These are phyloP conservation scores for Drosophila jambulina DNA, from an alignment of 1,140 invertebrate genomes.

Conservation along the genomic window DNA sequence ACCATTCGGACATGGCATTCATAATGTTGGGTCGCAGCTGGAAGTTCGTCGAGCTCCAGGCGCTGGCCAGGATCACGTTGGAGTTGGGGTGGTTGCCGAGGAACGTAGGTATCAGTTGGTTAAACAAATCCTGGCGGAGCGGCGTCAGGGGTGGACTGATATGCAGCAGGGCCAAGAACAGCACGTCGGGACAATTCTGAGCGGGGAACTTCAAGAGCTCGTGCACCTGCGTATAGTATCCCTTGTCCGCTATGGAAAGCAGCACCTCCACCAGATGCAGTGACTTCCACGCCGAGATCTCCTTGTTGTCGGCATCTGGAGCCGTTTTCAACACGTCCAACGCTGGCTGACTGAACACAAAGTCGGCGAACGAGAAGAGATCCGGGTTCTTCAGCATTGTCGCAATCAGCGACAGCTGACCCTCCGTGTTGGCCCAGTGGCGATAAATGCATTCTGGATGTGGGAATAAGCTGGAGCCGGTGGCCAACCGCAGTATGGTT, in stretches of 20 bases:
- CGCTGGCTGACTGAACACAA: conserved; percentile 93
- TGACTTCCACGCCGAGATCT: conserved; percentile 95
- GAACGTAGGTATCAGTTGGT: conserved; percentile 95
- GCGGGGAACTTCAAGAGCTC: conserved; percentile 97
- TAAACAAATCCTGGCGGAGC: conserved; percentile 93
- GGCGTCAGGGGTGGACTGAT: conserved; percentile 91
- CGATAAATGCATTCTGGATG: conserved; percentile 94
- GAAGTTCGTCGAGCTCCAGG: conserved; percentile 93
- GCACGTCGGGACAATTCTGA: conserved; percentile 96
- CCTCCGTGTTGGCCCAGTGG: conserved; percentile 96
- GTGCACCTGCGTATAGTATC: conserved; percentile 92
- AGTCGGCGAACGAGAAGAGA: conserved; percentile 97
- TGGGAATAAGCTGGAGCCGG: conserved; percentile 93
- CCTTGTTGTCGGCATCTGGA: conserved; percentile 96
- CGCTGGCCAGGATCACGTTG: conserved; percentile 96
- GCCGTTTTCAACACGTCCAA: conserved; percentile 96
- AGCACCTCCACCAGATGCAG: conserved; percentile 95
- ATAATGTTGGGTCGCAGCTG: conserved; percentile 94
- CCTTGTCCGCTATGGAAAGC: conserved; percentile 94
- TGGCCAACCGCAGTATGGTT: conserved; percentile 91
- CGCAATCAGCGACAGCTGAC: conserved; percentile 95
- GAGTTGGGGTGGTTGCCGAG: conserved; percentile 97
- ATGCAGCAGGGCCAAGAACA: conserved; percentile 94
- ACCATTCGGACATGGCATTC: conserved; percentile 99
- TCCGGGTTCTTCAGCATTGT: conserved; percentile 96